Evolutionary conservation across 2,113 vertebrate genomes (phyloP).

Genomic region (Pseudorasbora parva): DNA sequence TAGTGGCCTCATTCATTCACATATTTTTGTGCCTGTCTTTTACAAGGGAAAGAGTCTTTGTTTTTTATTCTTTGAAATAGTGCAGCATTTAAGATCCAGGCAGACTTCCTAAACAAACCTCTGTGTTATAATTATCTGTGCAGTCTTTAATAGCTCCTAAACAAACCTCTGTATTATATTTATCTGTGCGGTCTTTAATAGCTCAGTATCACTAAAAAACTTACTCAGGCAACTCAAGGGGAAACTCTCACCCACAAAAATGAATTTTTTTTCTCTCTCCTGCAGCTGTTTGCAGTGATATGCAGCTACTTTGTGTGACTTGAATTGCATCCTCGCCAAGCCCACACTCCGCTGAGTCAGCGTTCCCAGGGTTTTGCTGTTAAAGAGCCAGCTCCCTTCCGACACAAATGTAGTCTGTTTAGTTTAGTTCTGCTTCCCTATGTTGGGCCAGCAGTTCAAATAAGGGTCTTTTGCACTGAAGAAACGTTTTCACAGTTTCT

Average conservation of each 20-base stretch:
- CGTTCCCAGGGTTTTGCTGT: background rate
- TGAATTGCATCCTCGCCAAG: slow-evolving; percentile 15
- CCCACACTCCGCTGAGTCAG: background rate
- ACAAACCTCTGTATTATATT: background rate
- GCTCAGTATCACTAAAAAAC: slow-evolving; percentile 9
- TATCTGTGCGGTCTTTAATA: background rate
- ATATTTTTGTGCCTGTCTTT: background rate
- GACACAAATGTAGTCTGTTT: background rate
- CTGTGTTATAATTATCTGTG: background rate
- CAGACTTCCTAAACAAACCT: background rate
- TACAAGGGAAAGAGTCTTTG: background rate
- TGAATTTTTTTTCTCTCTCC: background rate
- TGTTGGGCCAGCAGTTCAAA: background rate
- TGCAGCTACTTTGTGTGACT: background rate
- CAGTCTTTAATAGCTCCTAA: background rate
- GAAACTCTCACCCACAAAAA: slow-evolving; percentile 1
- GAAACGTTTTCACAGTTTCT: too few species aligned
- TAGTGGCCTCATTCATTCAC: background rate
- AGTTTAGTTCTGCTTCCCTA: background rate
- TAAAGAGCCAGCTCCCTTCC: background rate
- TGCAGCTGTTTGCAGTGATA: slow-evolving; percentile 17
- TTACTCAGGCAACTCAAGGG: background rate
- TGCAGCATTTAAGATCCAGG: background rate
- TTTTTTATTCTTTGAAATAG: background rate
- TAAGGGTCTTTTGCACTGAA: background rate